phyloP scores from a whole-genome alignment of 2,797 vertebrate genomes.

The Galaxias olidus region DNA sequence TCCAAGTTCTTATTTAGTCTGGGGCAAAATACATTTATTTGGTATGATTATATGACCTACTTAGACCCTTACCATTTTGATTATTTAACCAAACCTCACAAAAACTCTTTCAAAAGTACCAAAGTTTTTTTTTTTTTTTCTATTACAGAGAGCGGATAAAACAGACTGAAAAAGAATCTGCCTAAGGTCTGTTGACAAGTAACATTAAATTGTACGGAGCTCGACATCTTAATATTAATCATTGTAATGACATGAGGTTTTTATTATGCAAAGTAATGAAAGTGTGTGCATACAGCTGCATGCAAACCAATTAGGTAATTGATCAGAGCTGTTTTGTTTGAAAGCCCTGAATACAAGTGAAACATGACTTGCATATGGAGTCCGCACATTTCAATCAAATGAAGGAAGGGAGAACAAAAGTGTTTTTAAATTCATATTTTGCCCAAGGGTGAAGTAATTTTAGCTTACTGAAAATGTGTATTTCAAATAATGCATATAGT shows the following conservation, averaged over 20 bases:
- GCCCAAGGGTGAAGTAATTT: too few relatives aligned
- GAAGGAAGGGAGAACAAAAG: too few relatives aligned
- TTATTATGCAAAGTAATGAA: conserved; percentile 6
- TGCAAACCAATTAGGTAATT: not conserved
- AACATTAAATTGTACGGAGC: not conserved
- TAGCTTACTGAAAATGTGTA: too few relatives aligned
- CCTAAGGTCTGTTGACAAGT: not conserved
- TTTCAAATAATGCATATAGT: too few relatives aligned
- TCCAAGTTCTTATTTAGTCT: not conserved
- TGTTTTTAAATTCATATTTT: too few relatives aligned
- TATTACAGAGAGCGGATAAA: not conserved
- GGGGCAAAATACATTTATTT: not conserved
- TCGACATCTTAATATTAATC: conserved; percentile 2
- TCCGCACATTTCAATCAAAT: too few relatives aligned
- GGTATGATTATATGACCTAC: not conserved
- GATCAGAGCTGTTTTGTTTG: not conserved
- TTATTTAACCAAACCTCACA: not conserved
- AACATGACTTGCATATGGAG: not conserved
- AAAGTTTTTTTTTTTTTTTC: not conserved
- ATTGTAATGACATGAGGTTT: not conserved
- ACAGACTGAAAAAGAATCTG: not conserved
- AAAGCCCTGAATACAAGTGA: not conserved
- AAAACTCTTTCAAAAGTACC: not conserved
- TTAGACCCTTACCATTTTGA: not conserved
- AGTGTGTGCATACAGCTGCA: too few relatives aligned